Evolutionary conservation across 2,797 vertebrate genomes (phyloP).

Genomic region (Arrhamphus sclerolepis): DNA sequence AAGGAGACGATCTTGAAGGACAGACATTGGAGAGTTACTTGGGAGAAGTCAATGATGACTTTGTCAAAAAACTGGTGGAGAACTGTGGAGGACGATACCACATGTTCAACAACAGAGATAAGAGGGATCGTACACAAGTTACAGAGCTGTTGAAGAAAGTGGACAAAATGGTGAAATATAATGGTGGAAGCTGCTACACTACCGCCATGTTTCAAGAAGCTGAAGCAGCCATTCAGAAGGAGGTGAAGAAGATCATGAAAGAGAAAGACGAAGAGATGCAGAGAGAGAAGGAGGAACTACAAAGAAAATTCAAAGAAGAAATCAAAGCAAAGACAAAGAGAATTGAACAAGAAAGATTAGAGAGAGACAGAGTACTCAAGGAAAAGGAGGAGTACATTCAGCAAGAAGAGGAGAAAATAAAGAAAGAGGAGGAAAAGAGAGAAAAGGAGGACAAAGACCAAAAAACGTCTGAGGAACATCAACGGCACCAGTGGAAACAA

Average conservation of each 20-base stretch:
- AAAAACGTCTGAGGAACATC: too few relatives aligned
- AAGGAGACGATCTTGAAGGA: constrained; percentile 35
- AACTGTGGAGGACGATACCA: constrained; percentile 49
- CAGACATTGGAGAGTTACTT: constrained; percentile 24
- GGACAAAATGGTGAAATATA: constrained; percentile 20
- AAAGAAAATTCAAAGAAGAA: constrained; percentile 11
- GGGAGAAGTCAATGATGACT: rapidly evolving
- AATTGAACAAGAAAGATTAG: constrained; percentile 1
- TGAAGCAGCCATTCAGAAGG: constrained; percentile 42
- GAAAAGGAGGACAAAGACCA: too few relatives aligned
- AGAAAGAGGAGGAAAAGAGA: too few relatives aligned
- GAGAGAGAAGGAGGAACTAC: constrained; percentile 7
- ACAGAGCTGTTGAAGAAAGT: constrained; percentile 18
- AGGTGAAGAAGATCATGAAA: constrained; percentile 33
- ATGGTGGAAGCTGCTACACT: constrained; percentile 30
- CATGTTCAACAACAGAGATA: constrained; percentile 39
- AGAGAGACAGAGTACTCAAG: background rate
- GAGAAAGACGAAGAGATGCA: constrained; percentile 31
- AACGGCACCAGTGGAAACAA: too few relatives aligned
- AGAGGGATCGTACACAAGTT: background rate
- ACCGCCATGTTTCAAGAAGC: constrained; percentile 34
- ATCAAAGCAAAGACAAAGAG: background rate
- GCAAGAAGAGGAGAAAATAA: background rate
- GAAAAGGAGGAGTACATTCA: constrained; percentile 3
- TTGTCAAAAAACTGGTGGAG: background rate